A percentile compares a stretch with the other conserved stretches of the same genome.
These are phyloP conservation scores for Lineus longissimus DNA, from an alignment of 1,140 invertebrate genomes.

Conservation along the genomic window DNA sequence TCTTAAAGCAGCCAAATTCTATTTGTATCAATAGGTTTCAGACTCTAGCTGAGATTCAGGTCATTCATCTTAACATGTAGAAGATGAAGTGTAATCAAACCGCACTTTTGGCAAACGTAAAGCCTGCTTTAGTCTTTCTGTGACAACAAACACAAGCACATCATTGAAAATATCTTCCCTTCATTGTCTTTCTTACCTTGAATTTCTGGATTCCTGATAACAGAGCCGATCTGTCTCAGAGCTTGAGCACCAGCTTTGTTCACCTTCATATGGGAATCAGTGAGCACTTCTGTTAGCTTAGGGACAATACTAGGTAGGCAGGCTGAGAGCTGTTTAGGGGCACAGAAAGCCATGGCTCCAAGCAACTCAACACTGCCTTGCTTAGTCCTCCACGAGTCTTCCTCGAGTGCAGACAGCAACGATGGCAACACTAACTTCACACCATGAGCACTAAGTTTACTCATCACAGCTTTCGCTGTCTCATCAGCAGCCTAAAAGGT, in stretches of 20 bases:
- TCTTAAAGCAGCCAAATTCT: too few species aligned
- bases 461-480: conserved; percentile 89
- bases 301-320: conserved; percentile 97
- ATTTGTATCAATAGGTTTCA: too few species aligned
- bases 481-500: conserved; percentile 67
- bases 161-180: too few species aligned
- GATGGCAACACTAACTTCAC: conserved; percentile 92
- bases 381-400: conserved; percentile 99
- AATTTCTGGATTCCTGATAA: conserved; percentile 98
- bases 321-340: conserved; percentile 95
- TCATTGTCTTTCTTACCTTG: conserved; percentile 63
- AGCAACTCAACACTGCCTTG: conserved; percentile 90
- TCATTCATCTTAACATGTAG: too few species aligned
- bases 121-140: too few species aligned
- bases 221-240: conserved; percentile 92
- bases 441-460: conserved; percentile 90
- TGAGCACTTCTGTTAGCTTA: conserved; percentile 94
- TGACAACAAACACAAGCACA: too few species aligned
- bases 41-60: too few species aligned
- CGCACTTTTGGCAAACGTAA: too few species aligned
- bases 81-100: too few species aligned
- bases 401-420: conserved; percentile 86
- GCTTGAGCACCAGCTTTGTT: conserved; percentile 94
- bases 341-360: conserved; percentile 90
- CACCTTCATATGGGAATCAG: conserved; percentile 97